Conservation (phyloP, 1,140 invertebrate genomes). For the Coelopa frigida region DNA sequence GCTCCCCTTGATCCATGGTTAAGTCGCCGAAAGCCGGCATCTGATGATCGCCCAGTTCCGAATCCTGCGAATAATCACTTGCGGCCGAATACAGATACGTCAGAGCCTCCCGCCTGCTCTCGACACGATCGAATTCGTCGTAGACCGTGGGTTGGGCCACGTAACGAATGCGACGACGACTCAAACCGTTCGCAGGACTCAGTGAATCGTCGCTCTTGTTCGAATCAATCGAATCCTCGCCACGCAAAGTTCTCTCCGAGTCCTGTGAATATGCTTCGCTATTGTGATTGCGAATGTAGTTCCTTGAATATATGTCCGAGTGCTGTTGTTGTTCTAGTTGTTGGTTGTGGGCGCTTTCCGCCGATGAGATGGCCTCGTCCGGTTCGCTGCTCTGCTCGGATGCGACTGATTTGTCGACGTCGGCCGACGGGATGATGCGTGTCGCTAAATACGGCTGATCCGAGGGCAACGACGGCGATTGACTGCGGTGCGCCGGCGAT, state of each 20-base stretch:
- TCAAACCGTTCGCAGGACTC: slow-evolving; percentile 24
- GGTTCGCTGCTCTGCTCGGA: slow-evolving; percentile 14
- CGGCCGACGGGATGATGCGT: not conserved
- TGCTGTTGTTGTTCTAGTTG: too few relatives aligned
- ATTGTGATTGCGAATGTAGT: slow-evolving; percentile 10
- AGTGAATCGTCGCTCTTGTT: slow-evolving; percentile 11
- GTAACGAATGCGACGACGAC: slow-evolving; percentile 26
- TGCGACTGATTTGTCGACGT: slow-evolving; percentile 14
- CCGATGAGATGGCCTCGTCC: slow-evolving; percentile 28
- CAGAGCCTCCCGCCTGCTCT: slow-evolving; percentile 27
- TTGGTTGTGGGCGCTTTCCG: slow-evolving; percentile 30
- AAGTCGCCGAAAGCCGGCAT: slow-evolving; percentile 50
- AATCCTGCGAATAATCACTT: slow-evolving; percentile 26
- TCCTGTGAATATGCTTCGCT: not conserved
- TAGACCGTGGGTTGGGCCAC: slow-evolving; percentile 21
- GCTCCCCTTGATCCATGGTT: slow-evolving; percentile 44
- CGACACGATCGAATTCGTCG: slow-evolving; percentile 33
- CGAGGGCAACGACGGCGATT: slow-evolving; percentile 1
- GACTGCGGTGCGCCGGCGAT: slow-evolving; percentile 2
- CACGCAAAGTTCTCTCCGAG: slow-evolving; percentile 5
- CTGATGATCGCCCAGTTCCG: slow-evolving; percentile 18
- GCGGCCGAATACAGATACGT: slow-evolving; percentile 23
- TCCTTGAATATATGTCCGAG: not conserved
- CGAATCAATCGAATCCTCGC: slow-evolving; percentile 9
- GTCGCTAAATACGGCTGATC: slow-evolving; percentile 5